These are phyloP conservation scores for Leptogaster cylindrica DNA, from an alignment of 2,888 invertebrate genomes.

Conservation along the genomic window DNA sequence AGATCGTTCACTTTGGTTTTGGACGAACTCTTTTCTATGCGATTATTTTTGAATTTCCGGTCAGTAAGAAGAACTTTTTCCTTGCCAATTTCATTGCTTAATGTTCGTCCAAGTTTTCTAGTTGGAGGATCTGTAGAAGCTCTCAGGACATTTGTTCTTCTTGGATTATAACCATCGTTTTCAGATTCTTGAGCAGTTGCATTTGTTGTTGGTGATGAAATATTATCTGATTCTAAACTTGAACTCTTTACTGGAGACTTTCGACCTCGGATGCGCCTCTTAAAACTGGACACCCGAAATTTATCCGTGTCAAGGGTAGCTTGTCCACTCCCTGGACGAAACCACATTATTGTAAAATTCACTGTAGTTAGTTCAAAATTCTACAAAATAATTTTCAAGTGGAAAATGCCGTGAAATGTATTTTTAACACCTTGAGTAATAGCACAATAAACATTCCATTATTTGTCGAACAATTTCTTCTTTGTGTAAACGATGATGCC, in stretches of 20 bases:
- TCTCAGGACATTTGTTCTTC: background rate
- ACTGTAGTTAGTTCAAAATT: conserved; percentile 10
- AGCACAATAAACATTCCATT: conserved; percentile 19
- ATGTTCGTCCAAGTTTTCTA: conserved; percentile 2
- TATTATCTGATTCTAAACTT: conserved; percentile 41
- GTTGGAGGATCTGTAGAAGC: conserved; percentile 29
- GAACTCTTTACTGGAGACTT: conserved; percentile 47
- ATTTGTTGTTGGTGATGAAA: background rate
- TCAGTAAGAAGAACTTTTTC: conserved; percentile 57
- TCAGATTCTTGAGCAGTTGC: no score
- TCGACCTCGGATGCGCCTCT: conserved; percentile 52
- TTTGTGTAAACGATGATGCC: background rate
- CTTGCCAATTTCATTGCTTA: conserved; percentile 52
- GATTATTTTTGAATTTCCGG: conserved; percentile 58
- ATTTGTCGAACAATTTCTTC: conserved; percentile 5
- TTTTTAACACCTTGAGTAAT: conserved; percentile 26
- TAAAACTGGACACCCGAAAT: conserved; percentile 50
- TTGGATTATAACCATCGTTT: conserved; percentile 4
- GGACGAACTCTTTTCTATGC: conserved; percentile 58
- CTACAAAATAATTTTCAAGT: conserved; percentile 20
- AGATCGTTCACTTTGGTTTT: conserved; percentile 54
- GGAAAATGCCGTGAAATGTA: background rate
- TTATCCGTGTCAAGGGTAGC: conserved; percentile 47
- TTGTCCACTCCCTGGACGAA: conserved; percentile 47
- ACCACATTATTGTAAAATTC: conserved; percentile 49